Evolutionary conservation across 2,888 invertebrate genomes (phyloP), one percentile per base, ranked within the genome.

Genomic region (Napeogenes sylphis): DNA sequence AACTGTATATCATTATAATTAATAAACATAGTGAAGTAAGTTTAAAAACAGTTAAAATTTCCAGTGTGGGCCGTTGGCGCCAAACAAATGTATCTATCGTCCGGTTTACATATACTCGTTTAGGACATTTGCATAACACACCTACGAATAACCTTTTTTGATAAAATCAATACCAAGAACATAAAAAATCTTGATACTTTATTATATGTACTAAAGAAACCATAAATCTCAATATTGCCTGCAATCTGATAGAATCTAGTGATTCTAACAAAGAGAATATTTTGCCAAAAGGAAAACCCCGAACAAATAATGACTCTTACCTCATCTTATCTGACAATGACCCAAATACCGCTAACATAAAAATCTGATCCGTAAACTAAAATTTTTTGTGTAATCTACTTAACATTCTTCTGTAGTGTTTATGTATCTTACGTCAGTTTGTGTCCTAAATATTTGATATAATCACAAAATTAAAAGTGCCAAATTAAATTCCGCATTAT

Each of bases 321-420:
- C 42, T 42, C 42, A 67, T 65, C 72, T 47, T 47, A 47, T 5
- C 51, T 51, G 51, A 71, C 72, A 68, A 66, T 72, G 81, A 71
- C 82, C 83, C 72, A 71, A 82, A 85, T 84, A 78, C 80, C 77
- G 64, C 65, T 58, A 66, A 61, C 21, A 68, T 68, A 72, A 73
- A 56, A 77, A 75, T 83, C 79, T 81, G 79, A 79, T 80, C 78
- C 75, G 79, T 75, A 78, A 80, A 81, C 79, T 67, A 64, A 68
- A 61, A 67, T 61, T 62, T 60, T 62, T 59, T 67, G 59, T 59
- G 55, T 63, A 65, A 64, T 70, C 64, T 69, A 64, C 68, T 68
- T 69, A 69, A 66, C 57, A 70, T 70, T 70, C 68, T 63, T 53
- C 54, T 58, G 58, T 38, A 57, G 35, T 55, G 57, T 38, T 61